Evolutionary conservation across 2,888 invertebrate species (phyloP).

Genomic region (Ptilodon capucinus): DNA sequence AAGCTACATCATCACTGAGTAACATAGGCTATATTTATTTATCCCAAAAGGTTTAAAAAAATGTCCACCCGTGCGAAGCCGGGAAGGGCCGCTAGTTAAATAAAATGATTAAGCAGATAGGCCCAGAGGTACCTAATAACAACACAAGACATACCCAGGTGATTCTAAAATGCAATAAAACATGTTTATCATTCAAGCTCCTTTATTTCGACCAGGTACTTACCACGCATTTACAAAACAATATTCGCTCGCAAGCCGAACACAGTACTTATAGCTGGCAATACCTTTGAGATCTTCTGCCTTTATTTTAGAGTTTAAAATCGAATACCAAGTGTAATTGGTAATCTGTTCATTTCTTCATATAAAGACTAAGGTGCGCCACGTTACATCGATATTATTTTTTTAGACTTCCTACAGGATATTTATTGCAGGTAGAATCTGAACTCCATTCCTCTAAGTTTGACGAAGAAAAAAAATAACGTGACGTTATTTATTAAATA

Average conservation of each 20-base stretch:
- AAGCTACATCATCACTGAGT: too few relatives aligned
- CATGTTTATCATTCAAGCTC: conserved; percentile 61
- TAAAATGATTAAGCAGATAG: too few relatives aligned
- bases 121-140: too few relatives aligned
- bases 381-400: conserved; percentile 4
- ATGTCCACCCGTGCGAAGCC: too few relatives aligned
- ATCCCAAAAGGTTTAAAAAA: too few relatives aligned
- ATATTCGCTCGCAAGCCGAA: conserved; percentile 2
- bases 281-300: conserved; percentile 7
- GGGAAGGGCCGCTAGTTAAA: too few relatives aligned
- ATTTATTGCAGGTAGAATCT: too few relatives aligned
- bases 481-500: not conserved
- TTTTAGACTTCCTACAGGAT: not conserved
- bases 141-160: too few relatives aligned
- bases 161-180: too few relatives aligned
- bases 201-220: conserved; percentile 72
- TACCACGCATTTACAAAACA: conserved; percentile 32
- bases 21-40: too few relatives aligned
- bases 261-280: not conserved
- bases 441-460: too few relatives aligned
- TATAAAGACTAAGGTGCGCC: conserved; percentile 6
- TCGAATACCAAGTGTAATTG: not conserved
- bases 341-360: not conserved
- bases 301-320: not conserved
- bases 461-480: not conserved